Percentiles rank a stretch among this genome's conserved stretches.
These are phyloP conservation scores for Sylvilagus floridanus DNA, from an alignment of 2,797 vertebrate species.

Conservation along the genomic window DNA sequence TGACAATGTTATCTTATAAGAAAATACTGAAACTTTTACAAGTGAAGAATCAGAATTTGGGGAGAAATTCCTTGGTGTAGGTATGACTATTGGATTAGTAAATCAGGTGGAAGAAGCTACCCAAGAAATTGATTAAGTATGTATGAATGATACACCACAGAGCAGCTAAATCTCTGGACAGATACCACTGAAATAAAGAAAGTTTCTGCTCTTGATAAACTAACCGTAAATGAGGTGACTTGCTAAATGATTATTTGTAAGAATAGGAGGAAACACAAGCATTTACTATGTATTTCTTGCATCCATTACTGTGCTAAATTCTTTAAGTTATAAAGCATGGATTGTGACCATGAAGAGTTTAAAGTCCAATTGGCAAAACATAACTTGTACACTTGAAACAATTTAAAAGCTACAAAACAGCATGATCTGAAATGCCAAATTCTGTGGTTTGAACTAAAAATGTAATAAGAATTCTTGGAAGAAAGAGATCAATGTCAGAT, in stretches of 20 bases:
- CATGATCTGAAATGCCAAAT: slow-evolving; percentile 67
- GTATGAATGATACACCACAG: background rate
- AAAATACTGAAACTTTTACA: background rate
- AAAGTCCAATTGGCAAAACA: slow-evolving; percentile 58
- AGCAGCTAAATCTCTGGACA: background rate
- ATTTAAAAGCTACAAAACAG: slow-evolving; percentile 69
- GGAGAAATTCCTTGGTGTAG: background rate
- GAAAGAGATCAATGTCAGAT: slow-evolving; percentile 68
- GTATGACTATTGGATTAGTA: background rate
- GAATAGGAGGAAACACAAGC: background rate
- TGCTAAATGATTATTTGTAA: background rate
- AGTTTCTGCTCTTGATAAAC: background rate
- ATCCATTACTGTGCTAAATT: background rate
- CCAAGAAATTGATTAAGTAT: background rate
- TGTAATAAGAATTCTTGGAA: slow-evolving; percentile 74
- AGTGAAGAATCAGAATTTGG: background rate
- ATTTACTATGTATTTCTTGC: background rate
- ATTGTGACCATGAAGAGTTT: background rate
- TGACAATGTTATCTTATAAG: slow-evolving; percentile 12
- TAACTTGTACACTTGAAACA: slow-evolving; percentile 64
- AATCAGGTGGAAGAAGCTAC: background rate
- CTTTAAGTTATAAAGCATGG: slow-evolving; percentile 58
- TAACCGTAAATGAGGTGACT: background rate
- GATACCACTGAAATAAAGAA: slow-evolving; percentile 28
- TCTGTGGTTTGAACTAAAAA: slow-evolving; percentile 78